A percentile compares a stretch with the other conserved stretches of the same genome.
These are phyloP conservation scores for Styela clava DNA, from an alignment of 23 tunicate genomes.

Conservation along the genomic window DNA sequence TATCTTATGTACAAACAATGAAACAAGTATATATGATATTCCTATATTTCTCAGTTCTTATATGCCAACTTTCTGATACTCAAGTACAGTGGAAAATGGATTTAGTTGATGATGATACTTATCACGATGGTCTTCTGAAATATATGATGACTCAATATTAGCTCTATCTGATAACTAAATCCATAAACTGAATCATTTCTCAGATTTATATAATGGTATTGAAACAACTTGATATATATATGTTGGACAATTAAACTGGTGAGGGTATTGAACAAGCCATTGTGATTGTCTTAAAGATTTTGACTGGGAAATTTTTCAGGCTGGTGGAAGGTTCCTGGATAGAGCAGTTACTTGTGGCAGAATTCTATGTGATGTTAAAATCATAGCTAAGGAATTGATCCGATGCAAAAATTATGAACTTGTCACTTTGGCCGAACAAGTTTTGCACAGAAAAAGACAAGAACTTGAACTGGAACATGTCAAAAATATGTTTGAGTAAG, in stretches of 20 bases:
- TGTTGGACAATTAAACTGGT: too few relatives aligned
- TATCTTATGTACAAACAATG: too few relatives aligned
- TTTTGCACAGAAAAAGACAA: slow-evolving; percentile 51
- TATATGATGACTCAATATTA: background rate
- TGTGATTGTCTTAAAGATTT: background rate
- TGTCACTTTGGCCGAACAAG: slow-evolving; percentile 58
- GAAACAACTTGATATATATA: too few relatives aligned
- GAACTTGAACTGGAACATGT: slow-evolving; percentile 68
- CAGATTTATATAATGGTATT: background rate
- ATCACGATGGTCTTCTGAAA: background rate
- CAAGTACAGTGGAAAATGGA: background rate
- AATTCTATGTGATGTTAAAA: slow-evolving; percentile 74
- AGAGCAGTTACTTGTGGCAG: slow-evolving; percentile 79
- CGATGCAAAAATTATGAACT: slow-evolving; percentile 84
- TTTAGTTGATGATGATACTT: slow-evolving; percentile 2
- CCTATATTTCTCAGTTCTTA: too few relatives aligned
- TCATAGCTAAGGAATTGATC: slow-evolving; percentile 76
- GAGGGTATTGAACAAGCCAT: too few relatives aligned
- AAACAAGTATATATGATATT: too few relatives aligned
- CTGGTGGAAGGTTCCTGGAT: slow-evolving; percentile 66
- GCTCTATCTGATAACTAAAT: slow-evolving; percentile 12
- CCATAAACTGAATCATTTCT: background rate
- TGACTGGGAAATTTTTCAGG: slow-evolving; percentile 42
- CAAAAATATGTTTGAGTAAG: slow-evolving; percentile 73
- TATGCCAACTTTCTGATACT: too few relatives aligned